phyloP scores from a whole-genome alignment of 2,113 vertebrate species.

The Zootoca vivipara region DNA sequence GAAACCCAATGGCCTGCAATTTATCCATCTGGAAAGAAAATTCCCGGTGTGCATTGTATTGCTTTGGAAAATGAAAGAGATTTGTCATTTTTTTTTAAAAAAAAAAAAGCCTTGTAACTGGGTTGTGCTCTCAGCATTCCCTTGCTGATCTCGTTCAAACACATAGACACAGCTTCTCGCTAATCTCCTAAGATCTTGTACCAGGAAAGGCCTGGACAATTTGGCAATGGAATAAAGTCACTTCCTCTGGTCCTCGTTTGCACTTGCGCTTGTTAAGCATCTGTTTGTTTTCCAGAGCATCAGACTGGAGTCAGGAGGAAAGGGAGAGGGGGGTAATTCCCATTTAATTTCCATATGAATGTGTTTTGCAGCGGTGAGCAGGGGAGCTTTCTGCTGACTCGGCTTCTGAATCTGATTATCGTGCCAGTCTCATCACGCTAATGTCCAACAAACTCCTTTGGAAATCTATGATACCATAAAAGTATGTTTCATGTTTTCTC shows the following conservation, averaged over 20 bases:
- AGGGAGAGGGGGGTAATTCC: background rate
- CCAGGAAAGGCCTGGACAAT: background rate
- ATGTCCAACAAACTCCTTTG: background rate
- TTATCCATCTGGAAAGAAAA: background rate
- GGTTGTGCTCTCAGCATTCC: background rate
- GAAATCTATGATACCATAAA: background rate
- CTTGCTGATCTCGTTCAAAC: background rate
- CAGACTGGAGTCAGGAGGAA: background rate
- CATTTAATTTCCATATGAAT: conserved; percentile 23
- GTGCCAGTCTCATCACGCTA: conserved; percentile 4
- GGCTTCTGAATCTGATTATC: conserved; percentile 32
- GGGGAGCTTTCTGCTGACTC: background rate
- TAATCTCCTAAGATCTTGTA: conserved; percentile 11
- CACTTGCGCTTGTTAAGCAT: background rate
- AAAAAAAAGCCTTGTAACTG: background rate
- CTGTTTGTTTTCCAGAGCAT: background rate
- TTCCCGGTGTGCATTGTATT: too few relatives aligned
- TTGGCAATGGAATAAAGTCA: background rate
- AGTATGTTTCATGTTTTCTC: background rate
- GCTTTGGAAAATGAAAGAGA: background rate
- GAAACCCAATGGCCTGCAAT: background rate
- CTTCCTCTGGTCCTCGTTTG: conserved; percentile 29
- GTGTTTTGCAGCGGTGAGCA: conserved; percentile 21
- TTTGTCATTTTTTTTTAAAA: background rate
- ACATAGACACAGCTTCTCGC: background rate